Conservation (phyloP, 92 coral and sea anemone species). For the Galaxea fascicularis region DNA sequence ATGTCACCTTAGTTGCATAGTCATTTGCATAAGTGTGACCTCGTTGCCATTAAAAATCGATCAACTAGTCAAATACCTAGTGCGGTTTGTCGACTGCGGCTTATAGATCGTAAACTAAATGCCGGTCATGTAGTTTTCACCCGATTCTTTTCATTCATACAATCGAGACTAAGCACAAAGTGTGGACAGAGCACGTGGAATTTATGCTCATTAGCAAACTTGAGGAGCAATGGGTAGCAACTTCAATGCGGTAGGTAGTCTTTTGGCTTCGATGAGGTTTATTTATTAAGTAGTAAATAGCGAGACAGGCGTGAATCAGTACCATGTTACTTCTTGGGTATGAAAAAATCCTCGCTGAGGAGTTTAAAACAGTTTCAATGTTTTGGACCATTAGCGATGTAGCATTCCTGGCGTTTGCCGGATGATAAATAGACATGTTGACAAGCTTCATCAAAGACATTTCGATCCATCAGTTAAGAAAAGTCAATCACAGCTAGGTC, state of each 20-base stretch:
- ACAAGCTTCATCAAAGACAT: background rate
- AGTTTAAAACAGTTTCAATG: background rate
- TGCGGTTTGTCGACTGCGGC: background rate
- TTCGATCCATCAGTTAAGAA: background rate
- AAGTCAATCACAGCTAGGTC: background rate
- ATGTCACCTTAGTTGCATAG: conserved; percentile 1
- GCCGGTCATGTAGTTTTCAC: background rate
- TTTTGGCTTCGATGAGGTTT: background rate
- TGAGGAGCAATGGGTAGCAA: conserved; percentile 11
- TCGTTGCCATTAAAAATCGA: conserved; percentile 18
- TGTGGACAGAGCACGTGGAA: background rate
- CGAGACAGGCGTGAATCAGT: background rate
- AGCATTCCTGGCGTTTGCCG: background rate
- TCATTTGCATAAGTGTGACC: conserved; percentile 26
- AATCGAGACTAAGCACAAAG: background rate
- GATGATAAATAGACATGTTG: background rate
- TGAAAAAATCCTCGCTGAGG: background rate
- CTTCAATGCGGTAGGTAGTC: conserved; percentile 1
- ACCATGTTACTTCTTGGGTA: background rate
- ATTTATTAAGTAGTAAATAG: background rate
- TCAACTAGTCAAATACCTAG: background rate
- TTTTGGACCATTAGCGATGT: background rate
- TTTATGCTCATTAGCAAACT: background rate
- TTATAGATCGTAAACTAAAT: background rate
- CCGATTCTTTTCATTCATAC: background rate